These are phyloP conservation scores for Silurus lanzhouensis DNA, from an alignment of 2,797 vertebrate species.

Conservation along the genomic window DNA sequence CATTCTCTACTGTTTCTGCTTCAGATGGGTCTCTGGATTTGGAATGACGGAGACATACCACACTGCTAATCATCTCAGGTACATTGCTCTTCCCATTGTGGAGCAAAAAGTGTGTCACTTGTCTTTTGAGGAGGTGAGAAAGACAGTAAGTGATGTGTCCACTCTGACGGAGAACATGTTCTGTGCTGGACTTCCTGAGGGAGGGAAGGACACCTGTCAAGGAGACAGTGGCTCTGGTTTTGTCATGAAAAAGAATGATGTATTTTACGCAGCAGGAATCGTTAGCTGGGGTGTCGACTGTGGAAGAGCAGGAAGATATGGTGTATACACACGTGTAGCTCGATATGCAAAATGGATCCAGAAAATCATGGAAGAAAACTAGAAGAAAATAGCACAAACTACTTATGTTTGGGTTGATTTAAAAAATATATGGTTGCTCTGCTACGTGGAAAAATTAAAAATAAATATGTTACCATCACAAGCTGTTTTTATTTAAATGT, in stretches of 20 bases:
- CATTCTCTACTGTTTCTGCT: neutral
- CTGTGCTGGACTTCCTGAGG: conserved; percentile 55
- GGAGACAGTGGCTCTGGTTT: conserved; percentile 58
- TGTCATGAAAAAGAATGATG: neutral
- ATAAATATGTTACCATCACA: neutral
- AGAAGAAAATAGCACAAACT: neutral
- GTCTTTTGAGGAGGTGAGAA: conserved; percentile 33
- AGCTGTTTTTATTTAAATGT: neutral
- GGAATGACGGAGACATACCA: neutral
- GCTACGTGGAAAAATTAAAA: neutral
- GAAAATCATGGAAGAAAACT: conserved; percentile 51
- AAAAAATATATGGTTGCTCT: neutral
- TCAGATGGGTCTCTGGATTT: conserved; percentile 57
- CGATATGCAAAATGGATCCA: conserved; percentile 56
- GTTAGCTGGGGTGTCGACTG: conserved; percentile 61
- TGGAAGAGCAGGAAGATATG: conserved; percentile 43
- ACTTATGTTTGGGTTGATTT: neutral
- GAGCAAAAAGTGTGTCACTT: neutral
- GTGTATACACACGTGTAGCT: conserved; percentile 52
- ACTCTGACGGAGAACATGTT: conserved; percentile 59
- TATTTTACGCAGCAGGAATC: conserved; percentile 54
- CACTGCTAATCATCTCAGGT: conserved; percentile 36
- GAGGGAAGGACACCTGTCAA: conserved; percentile 51
- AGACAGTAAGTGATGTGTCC: fast-evolving
- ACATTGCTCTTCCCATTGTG: conserved; percentile 42